Conservation (phyloP, 1,140 invertebrate genomes). For the Drosophila arawakana region DNA sequence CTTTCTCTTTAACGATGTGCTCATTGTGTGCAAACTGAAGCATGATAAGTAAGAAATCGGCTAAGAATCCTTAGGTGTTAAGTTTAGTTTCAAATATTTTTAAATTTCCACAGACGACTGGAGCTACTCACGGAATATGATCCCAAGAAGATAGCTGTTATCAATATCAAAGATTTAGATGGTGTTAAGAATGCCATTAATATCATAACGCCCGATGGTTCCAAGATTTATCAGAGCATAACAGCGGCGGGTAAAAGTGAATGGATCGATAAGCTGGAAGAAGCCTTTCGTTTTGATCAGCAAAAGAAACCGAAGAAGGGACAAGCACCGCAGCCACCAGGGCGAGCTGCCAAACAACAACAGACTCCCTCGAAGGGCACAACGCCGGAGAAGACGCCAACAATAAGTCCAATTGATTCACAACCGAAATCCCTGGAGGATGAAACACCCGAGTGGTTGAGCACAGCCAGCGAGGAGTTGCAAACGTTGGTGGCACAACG, state of each 20-base stretch:
- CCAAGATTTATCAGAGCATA: conserved; percentile 96
- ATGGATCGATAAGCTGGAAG: conserved; percentile 97
- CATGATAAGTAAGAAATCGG: conserved; percentile 85
- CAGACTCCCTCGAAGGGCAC: conserved; percentile 82
- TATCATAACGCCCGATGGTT: conserved; percentile 96
- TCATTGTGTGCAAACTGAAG: conserved; percentile 88
- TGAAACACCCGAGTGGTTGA: conserved; percentile 93
- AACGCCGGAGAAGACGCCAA: conserved; percentile 66
- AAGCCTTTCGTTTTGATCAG: conserved; percentile 94
- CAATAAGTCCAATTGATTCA: conserved; percentile 30
- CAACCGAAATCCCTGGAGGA: conserved; percentile 86
- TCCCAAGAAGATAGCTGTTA: conserved; percentile 95
- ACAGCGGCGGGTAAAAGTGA: conserved; percentile 95
- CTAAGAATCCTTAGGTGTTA: neutral
- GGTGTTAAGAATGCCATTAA: conserved; percentile 97
- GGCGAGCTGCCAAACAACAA: conserved; percentile 85
- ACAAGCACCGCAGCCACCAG: conserved; percentile 86
- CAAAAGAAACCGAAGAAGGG: conserved; percentile 85
- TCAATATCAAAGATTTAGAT: conserved; percentile 97
- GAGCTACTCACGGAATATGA: conserved; percentile 96
- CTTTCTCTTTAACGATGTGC: conserved; percentile 96
- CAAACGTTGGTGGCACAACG: conserved; percentile 98
- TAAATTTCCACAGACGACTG: conserved; percentile 88
- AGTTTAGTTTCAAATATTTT: neutral
- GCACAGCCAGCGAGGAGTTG: conserved; percentile 96